Conservation (phyloP, 2,113 vertebrate species). For the Sylvilagus bachmani region DNA sequence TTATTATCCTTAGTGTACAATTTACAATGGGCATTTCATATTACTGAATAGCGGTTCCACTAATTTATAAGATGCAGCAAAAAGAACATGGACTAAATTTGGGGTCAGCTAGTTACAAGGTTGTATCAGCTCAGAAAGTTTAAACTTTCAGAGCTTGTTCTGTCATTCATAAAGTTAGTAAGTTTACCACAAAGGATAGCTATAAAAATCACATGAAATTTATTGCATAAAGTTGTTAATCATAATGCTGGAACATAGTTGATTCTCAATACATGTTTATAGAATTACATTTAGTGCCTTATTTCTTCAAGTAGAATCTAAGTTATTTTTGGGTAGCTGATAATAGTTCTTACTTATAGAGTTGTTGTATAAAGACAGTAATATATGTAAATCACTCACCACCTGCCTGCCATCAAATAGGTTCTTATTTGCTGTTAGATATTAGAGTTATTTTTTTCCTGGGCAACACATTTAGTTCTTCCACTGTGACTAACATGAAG, state of each 20-base stretch:
- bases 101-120: neutral
- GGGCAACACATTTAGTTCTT: neutral
- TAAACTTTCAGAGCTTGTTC: neutral
- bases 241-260: neutral
- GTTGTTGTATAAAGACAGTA: neutral
- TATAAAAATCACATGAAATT: neutral
- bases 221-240: neutral
- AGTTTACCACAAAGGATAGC: neutral
- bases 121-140: neutral
- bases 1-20: neutral
- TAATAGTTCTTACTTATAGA: neutral
- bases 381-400: neutral
- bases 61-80: neutral
- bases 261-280: neutral
- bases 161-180: neutral
- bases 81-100: neutral
- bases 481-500: neutral
- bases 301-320: neutral
- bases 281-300: neutral
- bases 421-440: neutral
- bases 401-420: neutral
- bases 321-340: neutral
- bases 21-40: neutral
- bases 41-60: neutral
- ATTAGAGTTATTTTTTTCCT: neutral